Conservation (phyloP, 2,113 vertebrate species). For the Gorsachius goisagi region DNA sequence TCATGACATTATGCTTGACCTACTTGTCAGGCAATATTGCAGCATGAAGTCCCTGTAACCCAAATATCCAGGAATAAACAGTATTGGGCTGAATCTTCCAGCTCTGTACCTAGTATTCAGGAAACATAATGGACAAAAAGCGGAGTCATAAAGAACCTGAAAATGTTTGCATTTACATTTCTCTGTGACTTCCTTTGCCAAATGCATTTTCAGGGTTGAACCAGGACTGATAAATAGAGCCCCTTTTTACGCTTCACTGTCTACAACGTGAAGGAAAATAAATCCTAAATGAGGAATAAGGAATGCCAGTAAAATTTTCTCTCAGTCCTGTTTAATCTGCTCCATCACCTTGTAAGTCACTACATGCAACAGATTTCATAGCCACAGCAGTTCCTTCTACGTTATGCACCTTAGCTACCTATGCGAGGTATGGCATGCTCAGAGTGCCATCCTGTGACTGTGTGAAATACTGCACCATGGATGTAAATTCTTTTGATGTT, state of each 20-base stretch:
- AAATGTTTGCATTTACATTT: neutral
- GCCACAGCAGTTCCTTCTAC: neutral
- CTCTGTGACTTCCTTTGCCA: neutral
- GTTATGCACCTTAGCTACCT: neutral
- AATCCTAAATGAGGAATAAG: neutral
- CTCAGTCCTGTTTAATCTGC: neutral
- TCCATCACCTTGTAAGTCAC: neutral
- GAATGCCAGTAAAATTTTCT: neutral
- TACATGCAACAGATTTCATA: neutral
- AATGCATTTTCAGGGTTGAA: neutral
- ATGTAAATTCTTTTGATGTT: neutral
- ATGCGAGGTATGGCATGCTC: neutral
- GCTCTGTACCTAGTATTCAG: neutral
- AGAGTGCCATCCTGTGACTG: slow-evolving; percentile 29
- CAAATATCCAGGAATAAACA: neutral
- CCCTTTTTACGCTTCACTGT: neutral
- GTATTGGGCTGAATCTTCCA: neutral
- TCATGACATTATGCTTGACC: neutral
- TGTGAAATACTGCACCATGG: neutral
- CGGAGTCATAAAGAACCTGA: neutral
- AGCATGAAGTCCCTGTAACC: neutral
- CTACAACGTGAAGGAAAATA: neutral
- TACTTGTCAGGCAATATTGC: neutral
- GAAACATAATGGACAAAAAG: neutral
- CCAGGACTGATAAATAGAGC: neutral